These are phyloP conservation scores for Dicrurus megarhynchus DNA, from an alignment of 2,113 vertebrate genomes.

Conservation along the genomic window DNA sequence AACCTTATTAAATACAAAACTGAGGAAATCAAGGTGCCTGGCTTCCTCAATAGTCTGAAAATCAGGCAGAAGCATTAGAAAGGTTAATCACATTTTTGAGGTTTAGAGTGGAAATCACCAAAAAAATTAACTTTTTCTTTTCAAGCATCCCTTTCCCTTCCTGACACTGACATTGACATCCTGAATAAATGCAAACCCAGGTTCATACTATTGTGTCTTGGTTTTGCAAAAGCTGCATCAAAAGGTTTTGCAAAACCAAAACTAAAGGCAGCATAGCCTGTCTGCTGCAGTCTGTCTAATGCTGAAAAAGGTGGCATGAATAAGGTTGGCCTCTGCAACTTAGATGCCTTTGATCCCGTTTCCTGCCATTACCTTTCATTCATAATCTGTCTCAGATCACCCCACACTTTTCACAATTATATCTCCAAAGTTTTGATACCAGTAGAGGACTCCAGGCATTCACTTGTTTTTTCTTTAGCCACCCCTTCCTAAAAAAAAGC, in stretches of 20 bases:
- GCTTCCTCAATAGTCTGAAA: background rate
- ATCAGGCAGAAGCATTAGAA: background rate
- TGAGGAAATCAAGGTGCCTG: background rate
- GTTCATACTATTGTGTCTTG: background rate
- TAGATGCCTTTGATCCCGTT: background rate
- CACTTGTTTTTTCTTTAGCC: background rate
- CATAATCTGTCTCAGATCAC: background rate
- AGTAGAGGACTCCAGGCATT: background rate
- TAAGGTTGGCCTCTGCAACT: background rate
- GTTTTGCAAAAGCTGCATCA: background rate
- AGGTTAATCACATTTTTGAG: background rate
- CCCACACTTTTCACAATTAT: background rate
- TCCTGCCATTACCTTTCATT: background rate
- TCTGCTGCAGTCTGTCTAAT: background rate
- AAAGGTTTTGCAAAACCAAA: background rate
- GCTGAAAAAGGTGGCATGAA: background rate
- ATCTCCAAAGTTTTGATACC: background rate
- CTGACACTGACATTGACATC: background rate
- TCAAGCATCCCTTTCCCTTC: background rate
- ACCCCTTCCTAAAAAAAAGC: background rate
- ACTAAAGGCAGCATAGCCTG: background rate
- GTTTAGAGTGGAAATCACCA: background rate
- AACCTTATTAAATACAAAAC: background rate
- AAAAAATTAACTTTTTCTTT: background rate
- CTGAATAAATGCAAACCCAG: background rate